Evolutionary conservation across 1,140 invertebrate genomes (phyloP), one percentile per base, ranked within the genome.

Genomic region (Anadara kagoshimensis): DNA sequence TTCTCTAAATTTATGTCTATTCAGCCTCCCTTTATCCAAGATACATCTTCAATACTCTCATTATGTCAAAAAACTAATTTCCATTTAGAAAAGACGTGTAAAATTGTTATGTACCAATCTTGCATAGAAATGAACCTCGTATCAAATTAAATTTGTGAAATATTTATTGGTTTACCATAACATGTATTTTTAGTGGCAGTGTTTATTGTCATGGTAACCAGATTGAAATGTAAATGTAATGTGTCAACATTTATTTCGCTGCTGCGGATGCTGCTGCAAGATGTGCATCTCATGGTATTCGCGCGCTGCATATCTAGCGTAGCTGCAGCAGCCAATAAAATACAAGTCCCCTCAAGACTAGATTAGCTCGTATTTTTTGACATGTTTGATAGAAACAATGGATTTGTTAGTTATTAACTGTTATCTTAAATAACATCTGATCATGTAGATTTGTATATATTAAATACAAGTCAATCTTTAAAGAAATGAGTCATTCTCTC

Each of bases 111-210:
- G 47, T 71, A 64, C 69, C 64, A 29, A 71, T 64, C 59, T 64
- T 71, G 69, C 69, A 64, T 62, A 61, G 58, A 62, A 58, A 56
- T 63, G 59, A 71, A 63, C 59, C 56, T 29, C 45, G 45, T 62
- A 71, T 71, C 69, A 71, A 71, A 71, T 71, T 71, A 71, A 71
- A 71, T 71, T 71, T 71, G 59, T 71, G 69, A 71, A 71, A 63
- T 71, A 71, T 71, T 71, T 71, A 71, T 71, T 71, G 69, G 69
- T 64, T 71, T 57, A 63, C 51, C 45, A 61, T 62, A 71, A 47
- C 47, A 57, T 71, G 69, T 43, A 59, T 64, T 67, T 63, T 71
- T 64, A 71, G 56, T 64, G 69, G n/a, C 53, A 44, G 41, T 53
- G 69, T 54, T 71, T 62, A 71, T 71, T 51, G 69, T 59, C 61